Base-by-base conservation (phyloP, 2,888 invertebrate species). In the Morpho achilles region DNA sequence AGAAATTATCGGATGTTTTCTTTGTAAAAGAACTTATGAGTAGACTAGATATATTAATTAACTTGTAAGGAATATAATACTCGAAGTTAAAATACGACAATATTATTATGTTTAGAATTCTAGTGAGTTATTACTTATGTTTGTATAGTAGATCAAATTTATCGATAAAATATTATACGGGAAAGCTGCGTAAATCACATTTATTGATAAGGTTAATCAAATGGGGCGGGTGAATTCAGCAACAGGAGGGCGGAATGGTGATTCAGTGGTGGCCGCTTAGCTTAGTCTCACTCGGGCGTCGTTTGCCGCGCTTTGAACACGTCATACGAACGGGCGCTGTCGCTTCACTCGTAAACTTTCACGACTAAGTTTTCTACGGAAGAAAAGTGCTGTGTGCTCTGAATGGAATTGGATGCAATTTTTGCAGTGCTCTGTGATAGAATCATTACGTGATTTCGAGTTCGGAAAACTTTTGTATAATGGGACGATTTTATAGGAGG, bases 161-260 rank as follows among this genome's bases (percentile, higher is more conserved):
- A 52, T 52, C 47, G 51, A 52, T 47, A 41, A 45, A 46, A 53
- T 10, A 53, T 43, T 49, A 42, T 53, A 40, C 41, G 46, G 46
- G 48, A 48, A 51, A 16, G 55, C n/a, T 50, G 43, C 49, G 40
- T 52, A 50, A 61, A 59, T 63, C 58, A 56, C 53, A 58, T 58
- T 60, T 58, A 52, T 56, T 63, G 60, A 61, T 63, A 61, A 61
- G 59, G 56, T 53, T 54, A 58, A 60, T 55, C 46, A 60, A 58
- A 53, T 44, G 52, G 55, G 53, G 59, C 49, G 54, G 56, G 58
- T 68, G 61, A 50, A 53, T 68, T 73, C 72, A 56, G 62, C 62
- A 77, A 77, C 79, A 78, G 77, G 78, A 77, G 79, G 77, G 79
- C 58, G 50, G 50, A 41, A 9, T 52, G 51, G 39, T 39, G 45